phyloP scores from a whole-genome alignment of 2,113 vertebrate genomes.

The Gobio gobio region DNA sequence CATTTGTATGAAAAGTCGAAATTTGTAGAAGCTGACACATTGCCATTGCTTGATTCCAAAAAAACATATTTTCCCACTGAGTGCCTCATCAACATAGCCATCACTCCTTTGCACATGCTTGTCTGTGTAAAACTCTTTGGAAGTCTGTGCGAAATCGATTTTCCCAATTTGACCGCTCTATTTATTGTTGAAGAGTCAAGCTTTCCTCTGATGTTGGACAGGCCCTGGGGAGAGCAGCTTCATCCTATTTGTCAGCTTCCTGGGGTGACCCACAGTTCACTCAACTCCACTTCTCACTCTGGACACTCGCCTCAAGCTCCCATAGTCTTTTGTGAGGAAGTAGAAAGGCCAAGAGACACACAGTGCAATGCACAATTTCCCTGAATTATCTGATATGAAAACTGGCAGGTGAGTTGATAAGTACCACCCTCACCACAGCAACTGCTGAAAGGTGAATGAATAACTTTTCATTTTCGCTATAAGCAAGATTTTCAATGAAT shows the following conservation, averaged over 20 bases:
- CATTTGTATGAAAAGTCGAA: background rate
- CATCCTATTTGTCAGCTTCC: constrained; percentile 54
- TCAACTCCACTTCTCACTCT: constrained; percentile 54
- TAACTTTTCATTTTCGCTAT: background rate
- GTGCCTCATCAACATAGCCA: background rate
- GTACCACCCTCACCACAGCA: background rate
- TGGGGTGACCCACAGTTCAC: constrained; percentile 50
- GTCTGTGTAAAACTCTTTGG: background rate
- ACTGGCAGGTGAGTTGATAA: background rate
- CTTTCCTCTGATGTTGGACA: constrained; percentile 22
- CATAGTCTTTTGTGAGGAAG: constrained; percentile 39
- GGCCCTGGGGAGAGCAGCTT: constrained; percentile 31
- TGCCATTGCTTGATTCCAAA: background rate
- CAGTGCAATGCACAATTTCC: background rate
- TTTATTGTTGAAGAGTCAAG: constrained; percentile 19
- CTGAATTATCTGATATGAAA: constrained; percentile 18
- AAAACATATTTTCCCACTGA: background rate
- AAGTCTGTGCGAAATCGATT: constrained; percentile 3
- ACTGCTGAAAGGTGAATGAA: background rate
- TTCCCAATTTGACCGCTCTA: constrained; percentile 15
- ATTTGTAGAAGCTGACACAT: background rate
- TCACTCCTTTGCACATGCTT: background rate
- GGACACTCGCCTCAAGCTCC: constrained; percentile 30
- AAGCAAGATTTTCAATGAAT: background rate
- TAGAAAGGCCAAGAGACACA: constrained; percentile 1